These are phyloP conservation scores for Gallinago media DNA, from an alignment of 2,113 vertebrate genomes.

Conservation along the genomic window DNA sequence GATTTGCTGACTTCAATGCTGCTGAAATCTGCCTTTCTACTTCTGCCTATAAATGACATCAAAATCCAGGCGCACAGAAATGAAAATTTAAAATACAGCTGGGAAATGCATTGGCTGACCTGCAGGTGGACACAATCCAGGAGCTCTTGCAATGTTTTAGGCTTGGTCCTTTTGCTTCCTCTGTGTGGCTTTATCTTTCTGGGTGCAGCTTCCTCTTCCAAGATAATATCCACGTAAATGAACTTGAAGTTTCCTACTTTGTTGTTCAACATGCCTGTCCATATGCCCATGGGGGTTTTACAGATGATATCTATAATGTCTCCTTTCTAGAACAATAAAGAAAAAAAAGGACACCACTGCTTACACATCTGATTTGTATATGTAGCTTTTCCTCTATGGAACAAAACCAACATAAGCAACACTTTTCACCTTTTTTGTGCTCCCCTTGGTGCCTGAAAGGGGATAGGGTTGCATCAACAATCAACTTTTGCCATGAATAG, in stretches of 20 bases:
- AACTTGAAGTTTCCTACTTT: slow-evolving; percentile 95
- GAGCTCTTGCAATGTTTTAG: slow-evolving; percentile 85
- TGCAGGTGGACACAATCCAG: slow-evolving; percentile 85
- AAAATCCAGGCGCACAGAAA: accelerated
- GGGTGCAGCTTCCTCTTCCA: slow-evolving; percentile 74
- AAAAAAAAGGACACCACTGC: not conserved
- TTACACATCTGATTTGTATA: not conserved
- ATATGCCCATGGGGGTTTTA: slow-evolving; percentile 93
- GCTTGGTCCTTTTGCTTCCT: slow-evolving; percentile 75
- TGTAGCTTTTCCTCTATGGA: not conserved
- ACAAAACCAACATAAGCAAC: not conserved
- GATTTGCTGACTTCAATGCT: not conserved
- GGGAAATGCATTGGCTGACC: slow-evolving; percentile 74
- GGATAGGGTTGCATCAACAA: not conserved
- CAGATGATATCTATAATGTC: slow-evolving; percentile 92
- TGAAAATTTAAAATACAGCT: not conserved
- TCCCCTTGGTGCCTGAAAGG: not conserved
- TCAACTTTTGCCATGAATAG: not conserved
- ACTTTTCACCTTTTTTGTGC: not conserved
- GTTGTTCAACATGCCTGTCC: slow-evolving; percentile 91
- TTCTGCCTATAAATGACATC: not conserved
- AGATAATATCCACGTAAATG: slow-evolving; percentile 90
- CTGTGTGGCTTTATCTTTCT: slow-evolving; percentile 77
- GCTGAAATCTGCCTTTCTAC: slow-evolving; percentile 2
- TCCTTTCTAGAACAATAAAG: slow-evolving; percentile 82